Conservation (phyloP, 2,888 invertebrate species). For the Trachelus stipa region DNA sequence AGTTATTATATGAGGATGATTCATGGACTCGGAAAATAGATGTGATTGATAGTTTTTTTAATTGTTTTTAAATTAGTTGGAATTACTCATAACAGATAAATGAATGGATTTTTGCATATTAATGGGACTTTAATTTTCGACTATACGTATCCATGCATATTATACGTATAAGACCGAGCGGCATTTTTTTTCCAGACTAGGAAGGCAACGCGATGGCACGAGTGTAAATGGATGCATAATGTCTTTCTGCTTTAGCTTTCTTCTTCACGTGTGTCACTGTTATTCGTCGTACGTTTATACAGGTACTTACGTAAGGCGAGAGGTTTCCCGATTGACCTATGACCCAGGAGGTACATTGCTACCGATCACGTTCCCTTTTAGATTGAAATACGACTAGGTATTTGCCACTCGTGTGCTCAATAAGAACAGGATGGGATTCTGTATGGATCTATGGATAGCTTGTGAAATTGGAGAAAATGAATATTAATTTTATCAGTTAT, state of each 20-base stretch:
- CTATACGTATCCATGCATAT: no score
- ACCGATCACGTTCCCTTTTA: background rate
- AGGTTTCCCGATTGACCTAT: constrained; percentile 22
- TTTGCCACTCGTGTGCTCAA: background rate
- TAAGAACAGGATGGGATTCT: background rate
- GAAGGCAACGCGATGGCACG: background rate
- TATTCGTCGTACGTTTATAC: background rate
- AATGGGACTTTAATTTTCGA: no score
- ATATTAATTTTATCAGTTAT: background rate
- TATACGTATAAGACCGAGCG: background rate
- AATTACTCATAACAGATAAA: background rate
- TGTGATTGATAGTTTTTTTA: background rate
- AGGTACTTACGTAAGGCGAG: constrained; percentile 17
- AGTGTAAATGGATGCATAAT: background rate
- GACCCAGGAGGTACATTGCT: constrained; percentile 10
- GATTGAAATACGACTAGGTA: background rate
- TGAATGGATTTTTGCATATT: background rate
- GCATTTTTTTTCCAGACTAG: background rate
- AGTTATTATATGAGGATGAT: background rate
- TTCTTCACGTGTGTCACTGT: background rate
- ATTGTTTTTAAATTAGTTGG: background rate
- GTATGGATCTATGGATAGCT: background rate
- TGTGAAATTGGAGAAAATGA: background rate
- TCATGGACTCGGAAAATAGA: background rate
- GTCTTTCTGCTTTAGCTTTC: background rate